Evolutionary conservation across 2,888 invertebrate genomes (phyloP).

Genomic region (Cephus pygmeus): DNA sequence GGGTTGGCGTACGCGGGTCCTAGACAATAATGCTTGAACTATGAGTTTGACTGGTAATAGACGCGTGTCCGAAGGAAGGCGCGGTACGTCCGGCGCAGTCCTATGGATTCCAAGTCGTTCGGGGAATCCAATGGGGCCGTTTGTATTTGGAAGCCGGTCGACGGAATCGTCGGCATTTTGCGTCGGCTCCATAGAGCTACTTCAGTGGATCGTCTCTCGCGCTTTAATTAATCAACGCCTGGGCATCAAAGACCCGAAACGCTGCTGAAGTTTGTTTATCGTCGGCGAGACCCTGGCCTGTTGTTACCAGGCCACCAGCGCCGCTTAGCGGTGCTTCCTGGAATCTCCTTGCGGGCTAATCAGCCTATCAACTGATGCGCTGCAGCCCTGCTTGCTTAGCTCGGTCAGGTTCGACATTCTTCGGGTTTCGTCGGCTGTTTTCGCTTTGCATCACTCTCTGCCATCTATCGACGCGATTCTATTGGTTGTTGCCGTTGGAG

Average conservation of each 20-base stretch:
- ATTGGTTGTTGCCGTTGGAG: neutral
- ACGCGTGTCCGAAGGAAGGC: neutral
- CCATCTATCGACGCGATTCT: neutral
- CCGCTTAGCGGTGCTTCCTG: conserved; percentile 38
- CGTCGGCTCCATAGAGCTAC: conserved; percentile 18
- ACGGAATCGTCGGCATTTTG: neutral
- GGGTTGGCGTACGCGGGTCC: neutral
- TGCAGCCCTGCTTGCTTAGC: conserved; percentile 33
- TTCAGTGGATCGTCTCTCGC: conserved; percentile 46
- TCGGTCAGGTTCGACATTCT: neutral
- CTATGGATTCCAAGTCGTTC: neutral
- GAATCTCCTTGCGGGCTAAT: conserved; percentile 48
- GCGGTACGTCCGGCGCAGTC: neutral
- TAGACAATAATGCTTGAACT: neutral
- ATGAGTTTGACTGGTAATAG: neutral
- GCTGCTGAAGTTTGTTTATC: conserved; percentile 59
- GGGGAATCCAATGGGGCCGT: neutral
- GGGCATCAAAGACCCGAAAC: conserved; percentile 58
- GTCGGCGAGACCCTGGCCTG: conserved; percentile 30
- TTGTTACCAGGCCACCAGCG: conserved; percentile 2
- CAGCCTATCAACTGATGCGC: conserved; percentile 47
- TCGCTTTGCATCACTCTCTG: neutral
- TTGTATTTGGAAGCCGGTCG: neutral
- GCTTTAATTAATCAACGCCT: conserved; percentile 61
- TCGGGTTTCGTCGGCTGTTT: neutral